phyloP scores from a whole-genome alignment of 2,113 vertebrate genomes.

The Egretta garzetta region DNA sequence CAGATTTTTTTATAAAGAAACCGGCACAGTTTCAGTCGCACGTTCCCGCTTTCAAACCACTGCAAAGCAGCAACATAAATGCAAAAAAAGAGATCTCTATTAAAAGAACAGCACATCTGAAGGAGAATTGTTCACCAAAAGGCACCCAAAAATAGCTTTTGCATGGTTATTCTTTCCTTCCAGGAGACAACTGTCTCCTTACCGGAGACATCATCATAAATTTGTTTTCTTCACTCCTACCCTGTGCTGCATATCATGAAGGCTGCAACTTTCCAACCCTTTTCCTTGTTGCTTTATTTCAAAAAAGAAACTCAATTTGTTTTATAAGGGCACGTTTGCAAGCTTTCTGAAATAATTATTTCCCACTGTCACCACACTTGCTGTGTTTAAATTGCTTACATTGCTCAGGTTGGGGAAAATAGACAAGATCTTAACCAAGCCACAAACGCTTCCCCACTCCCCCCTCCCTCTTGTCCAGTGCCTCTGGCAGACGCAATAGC shows the following conservation, averaged over 20 bases:
- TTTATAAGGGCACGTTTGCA: not conserved
- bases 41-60: not conserved
- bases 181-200: not conserved
- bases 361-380: not conserved
- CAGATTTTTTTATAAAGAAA: not conserved
- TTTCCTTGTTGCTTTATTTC: not conserved
- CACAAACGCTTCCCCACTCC: not conserved
- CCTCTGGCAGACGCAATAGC: not conserved
- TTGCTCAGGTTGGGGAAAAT: not conserved
- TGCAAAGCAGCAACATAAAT: not conserved
- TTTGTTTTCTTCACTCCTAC: not conserved
- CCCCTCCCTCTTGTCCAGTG: not conserved
- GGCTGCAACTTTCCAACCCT: not conserved
- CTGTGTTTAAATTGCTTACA: not conserved
- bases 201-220: not conserved
- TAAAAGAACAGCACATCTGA: not conserved
- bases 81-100: not conserved
- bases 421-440: too few relatives aligned
- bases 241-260: not conserved
- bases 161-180: not conserved
- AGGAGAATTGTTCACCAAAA: not conserved
- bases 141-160: not conserved
- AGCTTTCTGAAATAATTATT: not conserved
- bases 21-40: not conserved
- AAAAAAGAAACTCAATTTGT: not conserved